Evolutionary conservation across 2,888 invertebrate genomes (phyloP).

Genomic region (Ctenicera cuprea): DNA sequence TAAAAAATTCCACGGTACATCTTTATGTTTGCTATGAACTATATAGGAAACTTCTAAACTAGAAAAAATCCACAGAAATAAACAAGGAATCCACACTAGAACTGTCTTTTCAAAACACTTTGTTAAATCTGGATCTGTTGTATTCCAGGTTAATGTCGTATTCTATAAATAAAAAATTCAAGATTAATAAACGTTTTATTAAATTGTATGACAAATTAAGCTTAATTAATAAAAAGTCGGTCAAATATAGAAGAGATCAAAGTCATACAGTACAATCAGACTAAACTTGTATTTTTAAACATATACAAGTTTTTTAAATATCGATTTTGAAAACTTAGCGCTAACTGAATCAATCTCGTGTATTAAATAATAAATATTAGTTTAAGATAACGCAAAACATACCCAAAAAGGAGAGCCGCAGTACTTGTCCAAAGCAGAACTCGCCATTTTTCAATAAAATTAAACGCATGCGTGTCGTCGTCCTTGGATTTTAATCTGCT

Average conservation of each 20-base stretch:
- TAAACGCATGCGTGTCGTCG: slow-evolving; percentile 54
- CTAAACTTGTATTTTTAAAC: not conserved
- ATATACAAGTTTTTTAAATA: too few relatives aligned
- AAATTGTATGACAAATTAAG: slow-evolving; percentile 54
- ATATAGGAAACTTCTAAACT: slow-evolving; percentile 86
- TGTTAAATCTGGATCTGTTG: slow-evolving; percentile 87
- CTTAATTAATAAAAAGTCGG: slow-evolving; percentile 7
- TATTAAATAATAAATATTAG: slow-evolving; percentile 5
- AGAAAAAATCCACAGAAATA: slow-evolving; percentile 86
- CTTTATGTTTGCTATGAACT: slow-evolving; percentile 82
- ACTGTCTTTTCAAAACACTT: slow-evolving; percentile 94
- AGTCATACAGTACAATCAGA: slow-evolving; percentile 10
- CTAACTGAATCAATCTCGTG: not conserved
- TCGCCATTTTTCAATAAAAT: slow-evolving; percentile 69
- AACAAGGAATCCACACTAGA: slow-evolving; percentile 91
- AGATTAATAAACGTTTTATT: not conserved
- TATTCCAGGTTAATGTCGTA: slow-evolving; percentile 84
- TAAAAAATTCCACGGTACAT: slow-evolving; percentile 86
- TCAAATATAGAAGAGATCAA: slow-evolving; percentile 12
- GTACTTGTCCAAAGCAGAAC: slow-evolving; percentile 82
- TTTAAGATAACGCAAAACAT: slow-evolving; percentile 68
- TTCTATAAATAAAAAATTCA: slow-evolving; percentile 77
- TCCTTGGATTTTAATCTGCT: slow-evolving; percentile 10
- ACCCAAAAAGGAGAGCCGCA: slow-evolving; percentile 90
- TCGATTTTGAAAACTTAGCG: too few relatives aligned